Percentiles rank a stretch among this genome's conserved stretches.
Conservation (phyloP, 2,888 invertebrate species). For the Andrena bicolor region DNA sequence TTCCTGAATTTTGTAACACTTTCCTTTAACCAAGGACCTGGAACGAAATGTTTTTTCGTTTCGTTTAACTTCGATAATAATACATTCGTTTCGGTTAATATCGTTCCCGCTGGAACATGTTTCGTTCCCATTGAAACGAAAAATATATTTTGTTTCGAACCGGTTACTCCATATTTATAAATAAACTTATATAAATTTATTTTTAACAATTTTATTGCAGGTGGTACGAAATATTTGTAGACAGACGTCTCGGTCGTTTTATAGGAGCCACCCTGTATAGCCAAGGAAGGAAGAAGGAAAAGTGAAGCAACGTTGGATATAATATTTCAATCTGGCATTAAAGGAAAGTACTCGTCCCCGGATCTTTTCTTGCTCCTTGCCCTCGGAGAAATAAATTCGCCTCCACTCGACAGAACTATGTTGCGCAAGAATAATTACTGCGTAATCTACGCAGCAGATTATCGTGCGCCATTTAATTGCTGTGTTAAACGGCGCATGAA, state of each 20-base stretch:
- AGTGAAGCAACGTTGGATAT: slow-evolving; percentile 8
- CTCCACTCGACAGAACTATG: slow-evolving; percentile 1
- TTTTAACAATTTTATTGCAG: not conserved
- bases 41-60: too few relatives aligned
- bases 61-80: too few relatives aligned
- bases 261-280: slow-evolving; percentile 7
- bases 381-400: slow-evolving; percentile 30
- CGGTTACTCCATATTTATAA: too few relatives aligned
- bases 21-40: not conserved
- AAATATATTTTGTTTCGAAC: too few relatives aligned
- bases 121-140: too few relatives aligned
- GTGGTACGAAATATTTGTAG: too few relatives aligned
- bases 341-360: slow-evolving; percentile 23
- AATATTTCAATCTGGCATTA: slow-evolving; percentile 58
- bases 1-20: not conserved
- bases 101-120: too few relatives aligned
- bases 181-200: not conserved
- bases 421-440: slow-evolving; percentile 36
- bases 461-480: slow-evolving; percentile 51
- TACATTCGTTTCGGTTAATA: too few relatives aligned
- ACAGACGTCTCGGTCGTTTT: not conserved
- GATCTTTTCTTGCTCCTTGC: slow-evolving; percentile 34
- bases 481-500: slow-evolving; percentile 48
- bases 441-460: slow-evolving; percentile 38
- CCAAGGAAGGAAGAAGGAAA: slow-evolving; percentile 6